Conservation (phyloP, 2,888 invertebrate genomes). For the Apotomis capreana region DNA sequence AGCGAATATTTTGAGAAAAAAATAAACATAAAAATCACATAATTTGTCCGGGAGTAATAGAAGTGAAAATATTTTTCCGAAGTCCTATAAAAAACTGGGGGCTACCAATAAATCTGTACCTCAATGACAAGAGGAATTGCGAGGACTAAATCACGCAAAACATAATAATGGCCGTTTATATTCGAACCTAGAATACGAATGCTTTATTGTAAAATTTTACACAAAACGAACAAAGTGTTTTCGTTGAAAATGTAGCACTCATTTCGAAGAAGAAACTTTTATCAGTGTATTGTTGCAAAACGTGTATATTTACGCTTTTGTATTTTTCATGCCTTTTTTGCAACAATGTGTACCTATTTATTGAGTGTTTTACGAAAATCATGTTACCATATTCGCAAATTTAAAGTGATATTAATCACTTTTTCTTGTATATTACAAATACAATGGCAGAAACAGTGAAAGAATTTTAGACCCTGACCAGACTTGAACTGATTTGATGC, state of each 20-base stretch:
- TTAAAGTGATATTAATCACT: no score
- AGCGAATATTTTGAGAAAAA: background rate
- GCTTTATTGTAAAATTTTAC: constrained; percentile 16
- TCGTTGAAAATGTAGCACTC: background rate
- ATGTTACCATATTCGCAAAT: no score
- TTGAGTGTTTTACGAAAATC: no score
- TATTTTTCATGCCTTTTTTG: no score
- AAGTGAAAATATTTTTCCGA: constrained; percentile 26
- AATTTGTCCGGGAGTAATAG: constrained; percentile 15
- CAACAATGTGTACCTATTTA: no score
- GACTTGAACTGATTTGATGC: no score
- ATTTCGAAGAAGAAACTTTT: background rate
- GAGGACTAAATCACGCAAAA: constrained; percentile 36
- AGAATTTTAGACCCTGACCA: no score
- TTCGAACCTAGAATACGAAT: constrained; percentile 25
- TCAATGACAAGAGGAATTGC: constrained; percentile 41
- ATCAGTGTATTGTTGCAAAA: background rate
- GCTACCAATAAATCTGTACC: constrained; percentile 31
- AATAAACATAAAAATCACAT: background rate
- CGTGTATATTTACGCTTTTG: no score
- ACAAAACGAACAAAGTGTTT: background rate
- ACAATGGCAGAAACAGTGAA: no score
- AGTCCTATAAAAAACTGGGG: constrained; percentile 12
- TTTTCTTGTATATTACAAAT: no score
- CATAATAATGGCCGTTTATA: constrained; percentile 36